Base-by-base conservation (phyloP, 2,888 invertebrate species). In the Ennomos erosarius region DNA sequence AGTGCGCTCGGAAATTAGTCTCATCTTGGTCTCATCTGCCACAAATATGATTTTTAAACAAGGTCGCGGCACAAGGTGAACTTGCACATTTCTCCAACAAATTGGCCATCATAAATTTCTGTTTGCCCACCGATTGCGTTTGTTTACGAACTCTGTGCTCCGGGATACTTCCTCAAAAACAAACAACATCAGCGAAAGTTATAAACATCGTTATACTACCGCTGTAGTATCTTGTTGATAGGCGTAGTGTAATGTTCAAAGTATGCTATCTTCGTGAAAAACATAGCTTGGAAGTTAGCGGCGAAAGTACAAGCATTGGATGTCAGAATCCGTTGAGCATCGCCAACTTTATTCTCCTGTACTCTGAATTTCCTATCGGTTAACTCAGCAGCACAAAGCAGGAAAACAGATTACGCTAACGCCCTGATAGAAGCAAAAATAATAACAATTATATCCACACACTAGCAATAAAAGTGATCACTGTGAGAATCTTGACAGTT, bases 131-230 rank as follows among this genome's bases (percentile, higher is more conserved):
- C 50, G 50, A 50, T 42, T 50, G 42, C 16, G 16, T 42, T 50
- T 50, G 50, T 42, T 50, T 42, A 36, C 42, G 35, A 50, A 42
- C n/a, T 33, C 33, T n/a, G 48, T 38, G 42, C 42, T 49, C 42
- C 10, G 35, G 4, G 42, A 49, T 16, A 36, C 50, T 50, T 50
- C 35, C 35, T 50, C 40, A 50, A 50, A 50, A 50, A 50, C 50
- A 50, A 47, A 47, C 47, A 50, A 50, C 50, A 50, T 50, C 48
- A 42, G 44, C 10, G 37, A 43, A 52, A 44, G 37, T 38, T 37
- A 26, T 36, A 38, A 44, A 52, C 51, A 37, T 42, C 42, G 50
- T 50, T 42, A 42, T 11, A 35, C 12, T 11, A 34, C 38, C 35
- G 42, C n/a, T 40, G 48, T 26, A 8, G 26, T 49, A 39, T 13